These are phyloP conservation scores for Synchiropus splendidus DNA, from an alignment of 2,113 vertebrate genomes.

Conservation along the genomic window DNA sequence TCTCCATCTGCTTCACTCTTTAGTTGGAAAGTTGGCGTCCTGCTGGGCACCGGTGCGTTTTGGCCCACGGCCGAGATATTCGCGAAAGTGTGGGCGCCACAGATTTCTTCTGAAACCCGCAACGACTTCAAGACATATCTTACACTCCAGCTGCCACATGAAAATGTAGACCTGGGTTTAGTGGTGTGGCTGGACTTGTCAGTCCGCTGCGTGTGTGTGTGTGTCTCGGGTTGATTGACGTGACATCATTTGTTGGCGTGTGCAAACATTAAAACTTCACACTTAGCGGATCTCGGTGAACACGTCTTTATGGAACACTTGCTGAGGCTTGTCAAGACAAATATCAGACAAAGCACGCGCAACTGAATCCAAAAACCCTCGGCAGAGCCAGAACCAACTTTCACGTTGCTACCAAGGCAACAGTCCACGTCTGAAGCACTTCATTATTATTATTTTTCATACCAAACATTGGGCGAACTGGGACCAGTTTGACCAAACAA, in stretches of 20 bases:
- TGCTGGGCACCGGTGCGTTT: conserved; percentile 19
- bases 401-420: conserved; percentile 7
- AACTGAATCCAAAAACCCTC: conserved; percentile 4
- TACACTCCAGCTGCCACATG: conserved; percentile 4
- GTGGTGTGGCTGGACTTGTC: conserved; percentile 5
- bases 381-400: background rate
- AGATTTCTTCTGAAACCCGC: background rate
- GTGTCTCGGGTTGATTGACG: conserved; percentile 1
- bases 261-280: conserved; percentile 8
- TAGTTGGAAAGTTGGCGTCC: conserved; percentile 8
- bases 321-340: conserved; percentile 14
- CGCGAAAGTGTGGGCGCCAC: conserved; percentile 30
- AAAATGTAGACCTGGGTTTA: conserved; percentile 18
- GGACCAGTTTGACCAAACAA: too few relatives aligned
- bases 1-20: conserved; percentile 40
- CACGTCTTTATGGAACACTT: background rate
- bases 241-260: background rate
- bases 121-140: conserved; percentile 1
- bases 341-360: conserved; percentile 2
- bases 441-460: too few relatives aligned
- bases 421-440: background rate
- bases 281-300: background rate
- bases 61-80: conserved; percentile 30
- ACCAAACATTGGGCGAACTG: too few relatives aligned
- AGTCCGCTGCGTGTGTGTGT: conserved; percentile 1